Base-by-base conservation (phyloP, 2,797 vertebrate species). In the Semotilus atromaculatus region DNA sequence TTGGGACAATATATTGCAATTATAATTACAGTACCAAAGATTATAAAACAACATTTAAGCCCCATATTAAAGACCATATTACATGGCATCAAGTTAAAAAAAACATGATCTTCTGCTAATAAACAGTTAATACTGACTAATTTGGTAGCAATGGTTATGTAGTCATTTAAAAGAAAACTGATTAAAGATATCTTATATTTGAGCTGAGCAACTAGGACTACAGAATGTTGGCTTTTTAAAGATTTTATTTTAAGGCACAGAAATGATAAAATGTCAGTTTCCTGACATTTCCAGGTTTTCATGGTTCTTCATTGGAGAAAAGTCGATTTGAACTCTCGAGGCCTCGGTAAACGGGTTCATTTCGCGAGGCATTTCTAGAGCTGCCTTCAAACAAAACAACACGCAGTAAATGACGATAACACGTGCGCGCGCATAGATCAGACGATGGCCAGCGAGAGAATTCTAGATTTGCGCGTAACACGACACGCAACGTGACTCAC, bases 401-500 rank as follows among this genome's bases (percentile, higher is more conserved):
- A 45, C 21, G 40, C 60, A 10, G 77, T 51, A 53, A 36, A 66
- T 31, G 40, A n/a, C 40, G 45, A 51, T 29, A 31, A 29, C 34
- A 10, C 29, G 19, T 7, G 23, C 14, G 34, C 74, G 10, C 11
- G 2, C 43, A 9, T 1, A 2, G 34, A 60, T 8, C 26, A 76
- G 14, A 55, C 43, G 5, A 73, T 1, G 16, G 51, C 53, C 21
- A 34, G 19, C 23, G 23, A 75, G 70, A 84, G 51, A 53, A 36
- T 71, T 84, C 86, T 77, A 72, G 82, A 77, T 68, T 53, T 23
- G 60, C 16, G 64, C 29, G 76, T 83, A 86, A 51, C 76, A 38
- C 18, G 7, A 62, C 76, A 79, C 73, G 26, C 36, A 58, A 53
- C 78, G 34, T 80, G 68, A 85, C 67, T 45, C 67, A 19, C 38